phyloP scores from a whole-genome alignment of 2,797 vertebrate genomes.

The Ambastaia sidthimunki region DNA sequence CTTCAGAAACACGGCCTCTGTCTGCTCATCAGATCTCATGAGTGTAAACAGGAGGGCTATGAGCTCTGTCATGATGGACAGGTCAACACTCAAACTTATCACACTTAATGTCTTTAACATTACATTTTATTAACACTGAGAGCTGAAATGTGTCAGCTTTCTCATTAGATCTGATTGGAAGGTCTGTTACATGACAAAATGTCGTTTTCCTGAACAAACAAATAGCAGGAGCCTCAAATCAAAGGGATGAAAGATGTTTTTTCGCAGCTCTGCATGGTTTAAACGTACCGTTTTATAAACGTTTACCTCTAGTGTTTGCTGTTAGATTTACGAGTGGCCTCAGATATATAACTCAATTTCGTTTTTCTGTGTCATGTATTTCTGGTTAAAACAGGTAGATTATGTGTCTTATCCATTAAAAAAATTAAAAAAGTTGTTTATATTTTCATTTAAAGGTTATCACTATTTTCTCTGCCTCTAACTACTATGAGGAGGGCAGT shows the following conservation, averaged over 20 bases:
- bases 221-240: not conserved
- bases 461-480: slow-evolving; percentile 98
- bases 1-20: slow-evolving; percentile 85
- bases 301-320: slow-evolving; percentile 5
- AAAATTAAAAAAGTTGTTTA: not conserved
- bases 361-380: too few species aligned
- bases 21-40: slow-evolving; percentile 93
- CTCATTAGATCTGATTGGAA: too few species aligned
- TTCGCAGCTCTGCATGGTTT: too few species aligned
- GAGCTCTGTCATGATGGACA: slow-evolving; percentile 90
- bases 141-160: too few species aligned
- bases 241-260: too few species aligned
- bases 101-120: not conserved
- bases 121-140: too few species aligned
- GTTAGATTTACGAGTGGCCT: not conserved
- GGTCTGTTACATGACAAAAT: not conserved
- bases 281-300: not conserved
- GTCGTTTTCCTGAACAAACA: not conserved
- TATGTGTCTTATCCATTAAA: too few species aligned
- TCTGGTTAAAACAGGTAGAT: too few species aligned
- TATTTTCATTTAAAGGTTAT: slow-evolving; percentile 81
- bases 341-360: not conserved
- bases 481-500: slow-evolving; percentile 96
- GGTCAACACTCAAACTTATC: slow-evolving; percentile 67
- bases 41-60: slow-evolving; percentile 95